Evolutionary conservation across 1,140 invertebrate genomes (phyloP), one percentile per base, ranked within the genome.

Genomic region (Solen grandis): DNA sequence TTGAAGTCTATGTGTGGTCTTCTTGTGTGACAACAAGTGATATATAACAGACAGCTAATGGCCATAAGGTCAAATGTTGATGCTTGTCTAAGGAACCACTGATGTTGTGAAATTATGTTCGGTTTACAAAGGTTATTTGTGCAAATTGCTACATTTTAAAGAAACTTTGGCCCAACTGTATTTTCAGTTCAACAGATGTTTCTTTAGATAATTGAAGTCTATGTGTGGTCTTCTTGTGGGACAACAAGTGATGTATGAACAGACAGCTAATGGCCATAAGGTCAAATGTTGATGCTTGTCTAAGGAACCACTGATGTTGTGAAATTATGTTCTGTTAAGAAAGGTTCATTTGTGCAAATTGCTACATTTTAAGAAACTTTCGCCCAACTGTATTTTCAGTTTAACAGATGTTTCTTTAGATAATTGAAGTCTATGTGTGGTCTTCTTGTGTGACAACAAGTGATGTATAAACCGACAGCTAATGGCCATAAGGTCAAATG

Each of bases 31-130:
- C 22, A n/a, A 65, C 62, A 36, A 10, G 41, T 65, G 35, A 35
- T 65, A 36, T 31, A 38, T 65, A 65, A 65, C 62, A 65, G 62
- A 65, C 62, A 65, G 10, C 62, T 65, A 8, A 65, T 65, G 62
- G 62, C 10, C 22, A 29, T 36, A 65, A 14, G 13, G 16, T 25
- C 62, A 65, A 2, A 65, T 36, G 35, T 38, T 38, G 57, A 60
- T 60, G 57, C n/a, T n/a, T n/a, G n/a, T n/a, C n/a, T n/a, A n/a
- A n/a, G n/a, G n/a, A n/a, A n/a, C n/a, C n/a, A n/a, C n/a, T n/a
- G n/a, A n/a, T n/a, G n/a, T n/a, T n/a, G n/a, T n/a, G n/a, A n/a
- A n/a, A n/a, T n/a, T n/a, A n/a, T n/a, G n/a, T n/a, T n/a, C n/a
- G n/a, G n/a, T n/a, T n/a, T n/a, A n/a, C n/a, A n/a, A n/a, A n/a